Conservation (phyloP, 2,797 vertebrate genomes). For the Peromyscus eremicus region DNA sequence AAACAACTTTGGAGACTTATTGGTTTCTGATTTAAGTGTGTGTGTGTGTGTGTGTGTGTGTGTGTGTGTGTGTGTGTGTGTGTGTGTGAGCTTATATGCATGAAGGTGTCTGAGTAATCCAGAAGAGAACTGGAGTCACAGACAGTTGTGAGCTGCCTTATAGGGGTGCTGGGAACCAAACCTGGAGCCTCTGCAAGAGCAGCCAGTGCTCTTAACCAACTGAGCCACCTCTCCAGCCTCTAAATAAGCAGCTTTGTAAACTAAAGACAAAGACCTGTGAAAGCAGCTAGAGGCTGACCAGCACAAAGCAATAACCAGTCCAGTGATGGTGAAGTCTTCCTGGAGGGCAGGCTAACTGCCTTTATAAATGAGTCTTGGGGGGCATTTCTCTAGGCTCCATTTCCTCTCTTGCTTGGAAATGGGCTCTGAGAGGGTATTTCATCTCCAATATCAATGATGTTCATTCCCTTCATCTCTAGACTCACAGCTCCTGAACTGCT, state of each 20-base stretch:
- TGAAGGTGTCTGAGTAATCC: not conserved
- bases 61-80: too few species aligned
- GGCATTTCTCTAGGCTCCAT: not conserved
- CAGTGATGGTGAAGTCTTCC: too few species aligned
- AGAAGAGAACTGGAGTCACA: not conserved
- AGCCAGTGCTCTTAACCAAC: not conserved
- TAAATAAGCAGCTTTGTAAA: not conserved
- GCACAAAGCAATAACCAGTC: not conserved
- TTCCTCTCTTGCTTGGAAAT: not conserved
- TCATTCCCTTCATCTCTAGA: not conserved
- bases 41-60: too few species aligned
- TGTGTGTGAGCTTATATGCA: not conserved
- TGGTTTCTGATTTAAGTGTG: not conserved
- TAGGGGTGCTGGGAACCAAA: not conserved
- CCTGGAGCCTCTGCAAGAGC: not conserved
- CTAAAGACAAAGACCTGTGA: not conserved
- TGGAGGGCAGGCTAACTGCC: not conserved
- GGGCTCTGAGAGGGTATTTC: not conserved
- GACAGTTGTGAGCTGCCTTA: not conserved
- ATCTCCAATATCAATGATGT: not conserved
- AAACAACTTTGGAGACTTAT: not conserved
- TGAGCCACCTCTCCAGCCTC: not conserved
- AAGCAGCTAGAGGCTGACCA: not conserved
- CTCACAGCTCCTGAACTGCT: not conserved
- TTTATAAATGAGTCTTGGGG: not conserved